Evolutionary conservation across 1,140 invertebrate species (phyloP).

Genomic region (Spodoptera litura): DNA sequence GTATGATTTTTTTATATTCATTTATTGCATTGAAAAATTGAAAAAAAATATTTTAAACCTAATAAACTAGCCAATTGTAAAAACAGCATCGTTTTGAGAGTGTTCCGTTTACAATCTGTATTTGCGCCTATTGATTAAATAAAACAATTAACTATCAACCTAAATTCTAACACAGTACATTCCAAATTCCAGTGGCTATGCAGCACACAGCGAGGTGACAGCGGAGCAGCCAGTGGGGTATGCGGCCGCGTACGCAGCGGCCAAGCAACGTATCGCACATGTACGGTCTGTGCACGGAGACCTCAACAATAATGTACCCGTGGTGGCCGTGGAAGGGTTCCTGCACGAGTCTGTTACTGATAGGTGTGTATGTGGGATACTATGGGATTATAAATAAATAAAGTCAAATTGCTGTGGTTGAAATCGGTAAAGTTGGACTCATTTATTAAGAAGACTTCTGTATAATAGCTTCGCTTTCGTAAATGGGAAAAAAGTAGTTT

Average conservation of each 20-base stretch:
- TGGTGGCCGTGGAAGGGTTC: conserved; percentile 93
- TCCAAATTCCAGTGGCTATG: conserved; percentile 86
- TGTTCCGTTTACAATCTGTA: too few relatives aligned
- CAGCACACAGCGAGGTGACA: conserved; percentile 86
- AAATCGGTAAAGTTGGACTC: too few relatives aligned
- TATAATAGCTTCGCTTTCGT: too few relatives aligned
- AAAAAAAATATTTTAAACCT: too few relatives aligned
- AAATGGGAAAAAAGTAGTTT: too few relatives aligned
- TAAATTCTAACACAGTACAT: not conserved
- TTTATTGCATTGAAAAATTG: too few relatives aligned
- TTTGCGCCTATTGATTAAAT: too few relatives aligned
- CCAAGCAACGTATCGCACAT: conserved; percentile 89
- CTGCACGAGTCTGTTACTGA: conserved; percentile 91
- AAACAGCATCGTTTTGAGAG: too few relatives aligned
- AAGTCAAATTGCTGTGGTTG: too few relatives aligned
- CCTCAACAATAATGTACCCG: conserved; percentile 88
- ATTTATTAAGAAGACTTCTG: too few relatives aligned
- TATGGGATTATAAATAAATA: not conserved
- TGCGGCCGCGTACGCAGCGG: conserved; percentile 90
- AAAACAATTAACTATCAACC: not conserved
- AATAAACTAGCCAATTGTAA: too few relatives aligned
- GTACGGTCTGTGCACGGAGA: conserved; percentile 85
- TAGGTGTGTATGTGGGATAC: conserved; percentile 80
- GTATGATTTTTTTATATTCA: too few relatives aligned
- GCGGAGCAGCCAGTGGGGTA: conserved; percentile 92